Evolutionary conservation across 2,888 invertebrate species (phyloP), one percentile per base, ranked within the genome.

Genomic region (Rhorus exstirpatorius): DNA sequence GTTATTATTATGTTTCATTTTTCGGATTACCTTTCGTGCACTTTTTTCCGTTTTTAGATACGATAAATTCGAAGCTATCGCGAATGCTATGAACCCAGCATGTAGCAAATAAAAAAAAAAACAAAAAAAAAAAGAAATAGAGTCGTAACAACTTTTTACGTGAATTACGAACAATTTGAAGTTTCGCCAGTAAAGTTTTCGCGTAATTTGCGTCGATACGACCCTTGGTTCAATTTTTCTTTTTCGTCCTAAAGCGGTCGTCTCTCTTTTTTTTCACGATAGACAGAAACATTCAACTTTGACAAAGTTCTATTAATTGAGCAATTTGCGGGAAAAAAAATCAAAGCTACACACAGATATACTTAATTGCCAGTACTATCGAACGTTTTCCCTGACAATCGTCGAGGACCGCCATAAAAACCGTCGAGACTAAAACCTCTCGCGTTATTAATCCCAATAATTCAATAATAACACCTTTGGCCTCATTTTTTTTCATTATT

Each of bases 101-200:
- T n/a, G 6, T 31, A 2, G 31, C 6, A 31, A 3, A 31, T 31
- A 3, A 6, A 17, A 51, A 51, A 51, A 51, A 21, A 51, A 49
- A 26, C 0, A 2, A 2, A 14, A 14, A 14, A 31, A 58, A 58
- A 8, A 58, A 35, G 31, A 26, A 55, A n/a, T 35, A 26, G 17
- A 31, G 26, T 26, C 17, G 58, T 58, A 31, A 31, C 21, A 58
- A 58, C 31, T 58, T 58, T 31, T n/a, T 58, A 31, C 58, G 26
- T 58, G 26, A 58, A 1, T 35, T 26, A 58, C 58, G 58, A 58
- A 31, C 31, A 31, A 58, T 31, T 58, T 6, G 31, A 58, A 58
- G 14, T 58, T 58, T 8, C 26, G 26, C 10, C 58, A 14, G n/a
- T 26, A 17, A 58, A 31, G 31, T 58, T 31, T 58, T 31, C 58